These are phyloP conservation scores for Onthophagus sagittarius DNA, from an alignment of 2,888 invertebrate genomes.

Conservation along the genomic window DNA sequence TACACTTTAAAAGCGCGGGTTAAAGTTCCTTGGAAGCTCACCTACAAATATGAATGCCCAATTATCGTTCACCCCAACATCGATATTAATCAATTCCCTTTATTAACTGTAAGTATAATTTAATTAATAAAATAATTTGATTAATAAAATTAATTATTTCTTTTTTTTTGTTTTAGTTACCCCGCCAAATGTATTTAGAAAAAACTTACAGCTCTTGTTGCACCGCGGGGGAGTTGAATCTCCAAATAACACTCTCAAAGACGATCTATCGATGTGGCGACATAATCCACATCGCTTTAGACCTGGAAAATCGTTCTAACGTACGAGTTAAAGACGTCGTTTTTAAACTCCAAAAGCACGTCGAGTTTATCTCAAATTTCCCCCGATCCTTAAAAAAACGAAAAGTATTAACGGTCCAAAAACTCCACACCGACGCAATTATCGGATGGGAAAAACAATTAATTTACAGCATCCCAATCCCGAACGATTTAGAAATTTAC, in stretches of 20 bases:
- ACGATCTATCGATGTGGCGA: not conserved
- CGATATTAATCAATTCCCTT: not conserved
- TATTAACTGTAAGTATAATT: not conserved
- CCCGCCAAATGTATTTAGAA: not conserved
- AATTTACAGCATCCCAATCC: not conserved
- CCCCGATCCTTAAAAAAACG: not conserved
- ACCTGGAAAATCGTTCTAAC: conserved; percentile 8
- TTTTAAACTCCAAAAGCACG: not conserved
- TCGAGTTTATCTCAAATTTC: not conserved
- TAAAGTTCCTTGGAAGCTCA: not conserved
- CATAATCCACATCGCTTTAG: not conserved
- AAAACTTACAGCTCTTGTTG: not conserved
- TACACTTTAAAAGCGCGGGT: conserved; percentile 2
- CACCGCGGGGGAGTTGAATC: not conserved
- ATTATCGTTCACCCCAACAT: not conserved
- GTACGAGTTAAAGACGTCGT: not conserved
- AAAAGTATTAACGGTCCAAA: not conserved
- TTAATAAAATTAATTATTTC: no score
- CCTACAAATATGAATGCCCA: not conserved
- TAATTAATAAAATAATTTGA: no score
- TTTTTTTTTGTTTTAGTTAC: no score
- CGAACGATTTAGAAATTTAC: not conserved
- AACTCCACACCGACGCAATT: not conserved
- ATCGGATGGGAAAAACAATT: not conserved
- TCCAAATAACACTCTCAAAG: not conserved